Base-by-base conservation (phyloP, 2,888 invertebrate genomes). In the Mythimna albipuncta region DNA sequence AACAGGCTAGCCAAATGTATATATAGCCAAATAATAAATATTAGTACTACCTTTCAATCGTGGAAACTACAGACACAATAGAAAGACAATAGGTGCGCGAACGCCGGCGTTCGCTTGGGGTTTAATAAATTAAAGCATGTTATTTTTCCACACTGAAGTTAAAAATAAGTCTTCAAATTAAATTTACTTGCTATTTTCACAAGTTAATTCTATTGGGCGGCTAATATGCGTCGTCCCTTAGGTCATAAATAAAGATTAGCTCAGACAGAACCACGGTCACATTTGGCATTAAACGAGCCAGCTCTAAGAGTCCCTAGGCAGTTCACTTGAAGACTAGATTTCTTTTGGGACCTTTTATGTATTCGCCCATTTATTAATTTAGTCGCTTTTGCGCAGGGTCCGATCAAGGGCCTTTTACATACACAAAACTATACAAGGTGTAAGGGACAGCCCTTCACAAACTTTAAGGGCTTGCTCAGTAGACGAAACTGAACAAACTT, bases 201-300 rank as follows among this genome's bases (percentile, higher is more conserved):
- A 59, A 74, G 50, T 68, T 52, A 67, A 68, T 74, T 62, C 52
- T 63, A 58, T 16, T 54, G 52, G 44, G 38, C 50, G 44, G 64
- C 57, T 79, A 62, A 64, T 74, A 66, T 11, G 10, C 21, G 38
- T 10, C 6, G 47, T 59, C 78, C 50, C 75, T 7, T 19, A 63
- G 50, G 80, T 66, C 59, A 79, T 78, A 79, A 66, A 75, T 66
- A 63, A 58, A 44, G 10, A 64, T 75, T 79, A 64, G 55, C 54
- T 38, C 47, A 44, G 32, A 67, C 41, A 21, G 35, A 50, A 50
- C 50, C 58, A 19, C 58, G 50, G 44, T 9, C 71, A 50, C 55
- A 62, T 32, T n/a, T 19, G 57, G 32, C 67, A 62, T 64, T 64
- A 72, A 76, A 64, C 32, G 55, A 55, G 32, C 71, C 32, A 54